Conservation (phyloP, 1,140 invertebrate species). For the Mercenaria mercenaria region DNA sequence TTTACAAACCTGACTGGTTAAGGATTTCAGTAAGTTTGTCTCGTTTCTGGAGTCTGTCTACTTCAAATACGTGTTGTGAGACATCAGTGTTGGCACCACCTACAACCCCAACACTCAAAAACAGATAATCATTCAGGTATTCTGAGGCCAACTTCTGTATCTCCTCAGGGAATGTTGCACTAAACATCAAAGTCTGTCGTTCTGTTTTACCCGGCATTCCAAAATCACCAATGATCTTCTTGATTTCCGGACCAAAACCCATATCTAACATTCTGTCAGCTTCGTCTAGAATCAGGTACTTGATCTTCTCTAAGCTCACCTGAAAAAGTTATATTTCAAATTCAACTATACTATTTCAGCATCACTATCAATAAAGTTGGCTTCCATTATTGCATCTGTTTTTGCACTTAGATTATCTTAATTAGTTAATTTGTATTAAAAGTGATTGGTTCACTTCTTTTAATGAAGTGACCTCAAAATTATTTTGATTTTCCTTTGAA, state of each 20-base stretch:
- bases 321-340: no score
- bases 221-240: slow-evolving; percentile 91
- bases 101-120: slow-evolving; percentile 94
- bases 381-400: no score
- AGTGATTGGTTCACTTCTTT: no score
- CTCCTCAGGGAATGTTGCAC: slow-evolving; percentile 95
- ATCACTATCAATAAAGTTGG: no score
- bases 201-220: slow-evolving; percentile 91
- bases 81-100: slow-evolving; percentile 97
- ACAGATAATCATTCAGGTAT: slow-evolving; percentile 92
- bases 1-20: slow-evolving; percentile 86
- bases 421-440: no score
- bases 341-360: no score
- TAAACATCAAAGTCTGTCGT: slow-evolving; percentile 96
- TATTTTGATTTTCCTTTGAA: no score
- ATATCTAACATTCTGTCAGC: slow-evolving; percentile 98
- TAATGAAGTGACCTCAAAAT: no score
- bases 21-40: slow-evolving; percentile 91
- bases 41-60: slow-evolving; percentile 90
- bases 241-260: slow-evolving; percentile 92
- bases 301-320: slow-evolving; percentile 89
- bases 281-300: slow-evolving; percentile 97
- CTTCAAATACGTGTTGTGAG: slow-evolving; percentile 92
- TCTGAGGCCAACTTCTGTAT: slow-evolving; percentile 92
- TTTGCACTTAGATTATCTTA: no score